Base-by-base conservation (phyloP, 1,140 invertebrate species). In the Eriosoma lanigerum region DNA sequence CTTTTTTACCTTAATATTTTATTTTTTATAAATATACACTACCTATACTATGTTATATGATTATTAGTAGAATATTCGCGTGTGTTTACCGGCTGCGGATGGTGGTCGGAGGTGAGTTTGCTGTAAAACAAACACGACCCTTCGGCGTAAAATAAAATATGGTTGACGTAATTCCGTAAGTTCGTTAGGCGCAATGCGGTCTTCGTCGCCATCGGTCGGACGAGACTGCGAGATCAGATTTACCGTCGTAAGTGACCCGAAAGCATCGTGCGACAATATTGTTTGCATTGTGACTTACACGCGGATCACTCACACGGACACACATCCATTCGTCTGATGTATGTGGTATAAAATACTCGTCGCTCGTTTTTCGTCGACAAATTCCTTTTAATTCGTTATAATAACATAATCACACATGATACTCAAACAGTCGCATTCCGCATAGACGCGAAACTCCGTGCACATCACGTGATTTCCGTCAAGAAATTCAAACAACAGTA, bases 131-230 rank as follows among this genome's bases (percentile, higher is more conserved):
- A 66, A 66, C 64, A 66, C 64, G 64, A 46, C 19, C 64, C n/a
- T 64, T 64, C 4, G 62, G 19, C 62, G 29, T 64, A 12, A 24
- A 68, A 68, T 46, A 46, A 46, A 68, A 68, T n/a, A 38, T 4
- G 32, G 32, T 3, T 38, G 8, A 8, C 44, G n/a, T 68, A 48
- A 68, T 68, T 68, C 21, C 38, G 38, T 13, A n/a, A 19, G 64
- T 68, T 68, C 64, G 64, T 68, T 68, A 68, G 64, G 38, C 64
- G 64, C 64, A 68, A 24, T 68, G 64, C 64, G 64, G 64, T 68
- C 64, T 38, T 38, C 10, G 62, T 13, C 58, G 29, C 8, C 29
- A 19, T 10, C 32, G 32, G 6, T n/a, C 29, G 32, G 32, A 0
- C 12, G 64, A 3, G 19, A 32, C 15, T 26, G 29, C 60, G 29